phyloP scores from a whole-genome alignment of 2,888 invertebrate genomes.

The Magallana nippona region DNA sequence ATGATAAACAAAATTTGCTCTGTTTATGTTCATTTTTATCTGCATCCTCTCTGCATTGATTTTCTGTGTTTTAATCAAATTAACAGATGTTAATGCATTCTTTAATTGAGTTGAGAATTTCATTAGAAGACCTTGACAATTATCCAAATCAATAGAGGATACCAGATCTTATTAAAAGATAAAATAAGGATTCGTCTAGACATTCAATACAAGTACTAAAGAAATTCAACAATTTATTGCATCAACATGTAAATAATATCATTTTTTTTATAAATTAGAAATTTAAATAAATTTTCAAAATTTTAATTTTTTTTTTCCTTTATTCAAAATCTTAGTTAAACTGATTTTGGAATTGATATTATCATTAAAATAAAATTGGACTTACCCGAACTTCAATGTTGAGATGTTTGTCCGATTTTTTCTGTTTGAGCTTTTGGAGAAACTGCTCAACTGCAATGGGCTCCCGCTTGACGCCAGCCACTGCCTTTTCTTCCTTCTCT shows the following conservation, averaged over 20 bases:
- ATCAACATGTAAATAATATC: no score
- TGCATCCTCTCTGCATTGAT: background rate
- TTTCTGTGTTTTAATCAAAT: constrained; percentile 11
- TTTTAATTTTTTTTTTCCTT: background rate
- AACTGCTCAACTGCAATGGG: constrained; percentile 69
- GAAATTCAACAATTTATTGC: no score
- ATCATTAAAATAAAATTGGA: background rate
- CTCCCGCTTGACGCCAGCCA: constrained; percentile 67
- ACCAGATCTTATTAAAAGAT: no score
- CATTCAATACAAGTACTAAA: no score
- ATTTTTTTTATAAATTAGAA: background rate
- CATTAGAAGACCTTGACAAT: no score
- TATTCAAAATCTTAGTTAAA: background rate
- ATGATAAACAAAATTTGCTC: no score
- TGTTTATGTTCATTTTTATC: no score
- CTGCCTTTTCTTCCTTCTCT: constrained; percentile 72
- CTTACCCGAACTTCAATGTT: constrained; percentile 73
- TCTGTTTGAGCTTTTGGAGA: constrained; percentile 64
- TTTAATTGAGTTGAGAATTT: background rate
- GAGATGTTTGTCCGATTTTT: constrained; percentile 68
- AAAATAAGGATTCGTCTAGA: no score
- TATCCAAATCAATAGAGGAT: no score
- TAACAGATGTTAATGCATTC: background rate
- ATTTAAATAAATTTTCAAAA: background rate
- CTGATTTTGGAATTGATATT: no score